Percentiles rank a stretch among this genome's conserved stretches.
Evolutionary conservation across 2,113 vertebrate species (phyloP).

Genomic region (Ardeotis arabs): DNA sequence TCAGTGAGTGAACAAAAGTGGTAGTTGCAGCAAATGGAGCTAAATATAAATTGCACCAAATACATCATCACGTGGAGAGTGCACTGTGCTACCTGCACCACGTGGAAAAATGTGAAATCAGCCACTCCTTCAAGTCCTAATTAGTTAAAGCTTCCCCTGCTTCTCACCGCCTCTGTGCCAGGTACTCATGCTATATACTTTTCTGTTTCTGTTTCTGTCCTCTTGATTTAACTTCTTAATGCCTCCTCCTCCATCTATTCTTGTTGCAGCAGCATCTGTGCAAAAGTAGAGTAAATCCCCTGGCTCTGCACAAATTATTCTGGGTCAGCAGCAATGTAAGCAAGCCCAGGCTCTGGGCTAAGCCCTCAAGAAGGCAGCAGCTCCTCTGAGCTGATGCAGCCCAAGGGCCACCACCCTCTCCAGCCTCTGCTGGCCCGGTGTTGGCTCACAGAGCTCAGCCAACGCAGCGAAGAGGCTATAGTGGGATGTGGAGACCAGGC

Average conservation of each 20-base stretch:
- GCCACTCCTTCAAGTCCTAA: neutral
- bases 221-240: conserved; percentile 23
- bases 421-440: neutral
- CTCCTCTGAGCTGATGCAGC: neutral
- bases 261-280: neutral
- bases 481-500: neutral
- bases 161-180: neutral
- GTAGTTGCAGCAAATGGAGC: neutral
- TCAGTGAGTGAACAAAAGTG: neutral
- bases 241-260: neutral
- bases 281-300: neutral
- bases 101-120: neutral
- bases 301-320: neutral
- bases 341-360: neutral
- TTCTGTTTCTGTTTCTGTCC: neutral
- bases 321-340: neutral
- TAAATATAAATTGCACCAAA: neutral
- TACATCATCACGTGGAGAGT: neutral
- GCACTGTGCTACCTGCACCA: neutral
- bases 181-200: neutral
- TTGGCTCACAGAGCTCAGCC: neutral
- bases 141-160: neutral
- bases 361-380: neutral
- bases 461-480: neutral
- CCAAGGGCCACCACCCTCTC: neutral